These are phyloP conservation scores for Geophilus truncorum DNA, from an alignment of 2,888 invertebrate genomes.

Conservation along the genomic window DNA sequence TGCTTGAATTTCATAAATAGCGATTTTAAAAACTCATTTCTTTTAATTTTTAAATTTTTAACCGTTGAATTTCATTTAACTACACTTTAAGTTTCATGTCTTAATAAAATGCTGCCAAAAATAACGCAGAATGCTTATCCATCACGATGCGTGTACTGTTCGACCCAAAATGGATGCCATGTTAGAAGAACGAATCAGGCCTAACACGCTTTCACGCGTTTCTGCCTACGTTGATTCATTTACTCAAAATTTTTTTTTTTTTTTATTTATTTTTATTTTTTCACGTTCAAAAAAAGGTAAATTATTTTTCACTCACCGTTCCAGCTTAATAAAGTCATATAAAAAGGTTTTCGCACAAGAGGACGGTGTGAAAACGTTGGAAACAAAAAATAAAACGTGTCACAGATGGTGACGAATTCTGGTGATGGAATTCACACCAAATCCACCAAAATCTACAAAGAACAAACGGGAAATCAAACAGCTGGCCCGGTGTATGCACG, in stretches of 20 bases:
- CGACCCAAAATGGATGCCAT: conserved; percentile 2
- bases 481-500: background rate
- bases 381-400: conserved; percentile 32
- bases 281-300: background rate
- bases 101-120: background rate
- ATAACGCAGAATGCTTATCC: background rate
- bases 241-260: background rate
- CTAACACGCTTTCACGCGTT: background rate
- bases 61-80: background rate
- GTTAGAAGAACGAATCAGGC: background rate
- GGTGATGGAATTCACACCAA: conserved; percentile 29
- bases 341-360: conserved; percentile 81
- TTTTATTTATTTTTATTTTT: background rate
- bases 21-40: background rate
- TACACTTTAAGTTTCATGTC: background rate
- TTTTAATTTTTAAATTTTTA: background rate
- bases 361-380: conserved; percentile 57
- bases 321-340: conserved; percentile 95
- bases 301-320: conserved; percentile 63
- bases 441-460: conserved; percentile 30
- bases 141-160: background rate
- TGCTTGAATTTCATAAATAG: background rate
- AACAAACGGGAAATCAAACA: background rate
- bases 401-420: conserved; percentile 33
- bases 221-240: background rate